Evolutionary conservation across 2,888 invertebrate species (phyloP).

Genomic region (Dioctria rufipes): DNA sequence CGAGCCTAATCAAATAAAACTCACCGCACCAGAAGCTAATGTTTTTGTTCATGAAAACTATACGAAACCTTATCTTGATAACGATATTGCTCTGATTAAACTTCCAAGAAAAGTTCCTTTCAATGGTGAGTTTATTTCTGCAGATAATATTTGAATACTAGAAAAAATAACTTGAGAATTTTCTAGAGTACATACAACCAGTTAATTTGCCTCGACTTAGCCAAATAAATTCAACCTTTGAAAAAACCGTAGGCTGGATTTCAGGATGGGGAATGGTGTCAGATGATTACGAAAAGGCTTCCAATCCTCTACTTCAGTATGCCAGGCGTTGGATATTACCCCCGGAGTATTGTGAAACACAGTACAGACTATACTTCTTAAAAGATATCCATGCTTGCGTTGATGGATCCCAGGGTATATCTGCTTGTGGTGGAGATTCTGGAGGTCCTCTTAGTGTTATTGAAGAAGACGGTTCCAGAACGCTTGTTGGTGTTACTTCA

Average conservation of each 20-base stretch:
- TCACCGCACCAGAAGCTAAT: conserved; percentile 39
- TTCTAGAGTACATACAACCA: conserved; percentile 4
- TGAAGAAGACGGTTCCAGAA: conserved; percentile 23
- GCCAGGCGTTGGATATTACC: conserved; percentile 8
- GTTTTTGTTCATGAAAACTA: conserved; percentile 68
- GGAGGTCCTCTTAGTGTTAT: conserved; percentile 50
- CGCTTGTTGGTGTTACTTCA: conserved; percentile 52
- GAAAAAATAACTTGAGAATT: neutral
- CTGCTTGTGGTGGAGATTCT: conserved; percentile 67
- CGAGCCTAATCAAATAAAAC: conserved; percentile 7
- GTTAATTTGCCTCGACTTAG: conserved; percentile 22
- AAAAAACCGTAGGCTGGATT: neutral
- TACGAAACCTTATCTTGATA: conserved; percentile 67
- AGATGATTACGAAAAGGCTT: neutral
- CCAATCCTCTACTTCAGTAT: conserved; percentile 19
- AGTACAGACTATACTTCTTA: conserved; percentile 55
- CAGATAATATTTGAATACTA: neutral
- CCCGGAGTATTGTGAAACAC: neutral
- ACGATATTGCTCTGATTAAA: conserved; percentile 68
- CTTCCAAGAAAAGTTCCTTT: conserved; percentile 66
- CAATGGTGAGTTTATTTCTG: conserved; percentile 63
- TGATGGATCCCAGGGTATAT: conserved; percentile 63
- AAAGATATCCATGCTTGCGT: conserved; percentile 64
- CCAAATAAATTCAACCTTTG: neutral
- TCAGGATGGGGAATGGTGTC: conserved; percentile 29